Percentiles rank a stretch among this genome's conserved stretches.
phyloP scores from a whole-genome alignment of 2,888 invertebrate genomes.

The Microlaimidae sp. region DNA sequence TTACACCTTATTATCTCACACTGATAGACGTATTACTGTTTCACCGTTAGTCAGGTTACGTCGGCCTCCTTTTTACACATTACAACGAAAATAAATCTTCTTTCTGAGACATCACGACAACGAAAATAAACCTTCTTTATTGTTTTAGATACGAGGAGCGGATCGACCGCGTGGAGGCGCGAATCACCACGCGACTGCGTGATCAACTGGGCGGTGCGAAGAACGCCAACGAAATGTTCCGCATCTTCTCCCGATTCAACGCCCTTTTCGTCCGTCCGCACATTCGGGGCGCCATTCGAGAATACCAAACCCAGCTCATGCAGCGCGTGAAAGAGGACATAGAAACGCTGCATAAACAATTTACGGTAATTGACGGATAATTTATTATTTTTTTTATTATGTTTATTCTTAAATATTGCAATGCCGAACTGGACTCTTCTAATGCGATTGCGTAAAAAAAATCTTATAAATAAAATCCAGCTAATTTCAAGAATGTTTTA shows the following conservation, averaged over 20 bases:
- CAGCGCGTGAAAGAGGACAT: constrained; percentile 98
- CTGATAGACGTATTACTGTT: neutral
- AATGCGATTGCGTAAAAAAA: no score
- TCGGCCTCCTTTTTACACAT: neutral
- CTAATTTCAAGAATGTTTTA: no score
- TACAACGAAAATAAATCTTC: neutral
- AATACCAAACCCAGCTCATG: constrained; percentile 96
- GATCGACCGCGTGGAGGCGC: constrained; percentile 90
- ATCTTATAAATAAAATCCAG: no score
- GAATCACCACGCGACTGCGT: constrained; percentile 86
- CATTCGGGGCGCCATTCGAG: constrained; percentile 92
- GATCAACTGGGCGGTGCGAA: constrained; percentile 96
- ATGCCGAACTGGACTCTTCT: no score
- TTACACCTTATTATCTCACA: no score
- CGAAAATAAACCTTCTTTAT: no score
- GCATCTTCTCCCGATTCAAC: constrained; percentile 88
- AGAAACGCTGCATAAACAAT: constrained; percentile 88
- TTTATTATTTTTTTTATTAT: neutral
- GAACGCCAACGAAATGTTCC: constrained; percentile 99
- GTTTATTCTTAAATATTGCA: no score
- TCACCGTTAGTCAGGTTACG: neutral
- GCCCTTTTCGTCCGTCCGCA: constrained; percentile 95
- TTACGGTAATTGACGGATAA: constrained; percentile 51
- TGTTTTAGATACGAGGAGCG: constrained; percentile 63
- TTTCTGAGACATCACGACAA: no score